Evolutionary conservation across 2,888 invertebrate genomes (phyloP).

Genomic region (Pyrrhia umbra): DNA sequence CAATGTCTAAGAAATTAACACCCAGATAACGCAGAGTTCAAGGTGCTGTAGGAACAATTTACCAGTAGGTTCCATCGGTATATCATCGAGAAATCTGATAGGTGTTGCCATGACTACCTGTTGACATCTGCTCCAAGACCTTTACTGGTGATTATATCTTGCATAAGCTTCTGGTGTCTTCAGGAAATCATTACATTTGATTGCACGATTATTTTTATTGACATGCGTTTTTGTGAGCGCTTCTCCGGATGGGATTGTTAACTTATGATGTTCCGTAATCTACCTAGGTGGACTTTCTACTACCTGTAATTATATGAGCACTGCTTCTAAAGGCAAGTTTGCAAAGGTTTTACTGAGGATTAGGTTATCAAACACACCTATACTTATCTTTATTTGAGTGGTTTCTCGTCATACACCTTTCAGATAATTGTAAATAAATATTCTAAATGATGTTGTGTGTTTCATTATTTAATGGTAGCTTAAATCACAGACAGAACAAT

Average conservation of each 20-base stretch:
- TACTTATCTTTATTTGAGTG: too few species aligned
- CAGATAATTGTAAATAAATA: background rate
- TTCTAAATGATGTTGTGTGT: too few species aligned
- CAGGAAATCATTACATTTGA: slow-evolving; percentile 47
- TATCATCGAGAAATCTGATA: slow-evolving; percentile 37
- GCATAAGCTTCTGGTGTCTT: slow-evolving; percentile 26
- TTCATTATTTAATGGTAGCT: too few species aligned
- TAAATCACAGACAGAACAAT: slow-evolving; percentile 41
- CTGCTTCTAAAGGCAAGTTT: background rate
- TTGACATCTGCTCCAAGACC: slow-evolving; percentile 24
- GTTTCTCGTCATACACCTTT: too few species aligned
- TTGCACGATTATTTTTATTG: slow-evolving; percentile 29
- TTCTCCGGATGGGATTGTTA: slow-evolving; percentile 13
- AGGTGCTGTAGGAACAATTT: slow-evolving; percentile 41
- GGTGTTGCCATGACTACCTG: slow-evolving; percentile 20
- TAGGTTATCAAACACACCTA: background rate
- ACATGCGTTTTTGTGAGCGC: slow-evolving; percentile 13
- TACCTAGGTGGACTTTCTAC: background rate
- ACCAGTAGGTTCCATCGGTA: slow-evolving; percentile 14
- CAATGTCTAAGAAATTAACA: slow-evolving; percentile 35
- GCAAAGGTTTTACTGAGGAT: background rate
- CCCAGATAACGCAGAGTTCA: slow-evolving; percentile 42
- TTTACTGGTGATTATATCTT: slow-evolving; percentile 34
- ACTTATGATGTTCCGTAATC: background rate
- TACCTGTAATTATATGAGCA: background rate